Base-by-base conservation (phyloP, 2,113 vertebrate species). In the Pheucticus melanocephalus region DNA sequence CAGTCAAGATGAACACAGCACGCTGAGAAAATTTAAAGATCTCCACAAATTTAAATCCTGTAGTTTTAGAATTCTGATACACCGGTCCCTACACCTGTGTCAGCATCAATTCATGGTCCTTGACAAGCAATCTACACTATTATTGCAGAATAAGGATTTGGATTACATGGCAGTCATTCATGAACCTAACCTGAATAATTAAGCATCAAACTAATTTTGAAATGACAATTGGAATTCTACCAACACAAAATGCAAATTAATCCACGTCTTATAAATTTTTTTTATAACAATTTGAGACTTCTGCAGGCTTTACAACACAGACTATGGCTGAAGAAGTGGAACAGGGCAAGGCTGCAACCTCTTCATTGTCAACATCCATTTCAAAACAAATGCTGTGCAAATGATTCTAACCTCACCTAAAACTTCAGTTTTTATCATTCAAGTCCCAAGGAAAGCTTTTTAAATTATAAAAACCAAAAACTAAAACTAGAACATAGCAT, bases 201-300 rank as follows among this genome's bases (percentile, higher is more conserved):
- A 71, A 15, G 15, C 9, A 64, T 53, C 9, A 59, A 10, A 51
- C 25, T 51, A 20, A 79, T 59, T 51, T 23, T 70, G 35, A 78
- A 81, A 33, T 10, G 28, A 56, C 22, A 54, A 50, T 21, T 28
- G 10, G 27, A 63, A 45, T 69, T 69, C 65, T 63, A 57, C 18
- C 77, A 83, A 57, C 7, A 65, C 19, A 88, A 92, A 88, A 78
- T 3, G 2, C 4, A 35, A 51, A 47, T 71, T n/a, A n/a, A 22
- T 18, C 16, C 1, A 1, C 10, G 0, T 40, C 15, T 50, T 7
- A 72, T 1, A 25, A 77, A 66, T 25, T 9, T n/a, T 59, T 3
- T 57, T 51, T 3, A 0, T 19, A 66, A 42, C 21, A 50, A 48
- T 3, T 75, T 19, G n/a, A 50, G 25, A 59, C 16, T 76, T 76